Evolutionary conservation across 2,888 invertebrate species (phyloP), one percentile per base, ranked within the genome.

Genomic region (Tridacna crocea): DNA sequence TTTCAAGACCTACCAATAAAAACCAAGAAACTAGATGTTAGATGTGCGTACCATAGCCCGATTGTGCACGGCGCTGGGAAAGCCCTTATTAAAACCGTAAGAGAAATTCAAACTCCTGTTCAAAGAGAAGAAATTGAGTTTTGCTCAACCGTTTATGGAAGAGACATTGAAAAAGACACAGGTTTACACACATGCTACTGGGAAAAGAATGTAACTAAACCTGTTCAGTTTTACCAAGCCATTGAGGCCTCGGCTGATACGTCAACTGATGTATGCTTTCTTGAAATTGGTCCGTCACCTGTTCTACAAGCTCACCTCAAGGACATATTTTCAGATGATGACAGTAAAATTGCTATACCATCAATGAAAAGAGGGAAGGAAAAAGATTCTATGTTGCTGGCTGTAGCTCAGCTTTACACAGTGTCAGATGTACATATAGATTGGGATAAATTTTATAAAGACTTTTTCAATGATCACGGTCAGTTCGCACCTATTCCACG

Each of bases 241-340:
- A 77, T 89, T 22, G 27, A 72, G 48, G 77, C 80, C 36, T 72
- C 83, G 19, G 72, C 77, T 0, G 60, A 63, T 0, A 58, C 51
- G 24, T 65, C 72, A 19, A 76, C 75, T 6, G 74, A 70, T 17
- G 88, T 87, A 24, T 77, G 90, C 19, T 87, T 87, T 73, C 55
- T 91, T 24, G 91, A 91, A 79, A 89, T 91, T 22, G 90, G 91
- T 10, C 90, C 90, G 27, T 84, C 77, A 36, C 88, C 91, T 0
- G 89, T 90, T 27, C 72, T 91, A 46, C 55, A 81, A 15, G 80
- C 87, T 10, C 87, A 90, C 63, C 26, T 88, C 0, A 61, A 27
- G 11, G 84, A 89, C 27, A 86, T 88, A 10, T 66, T 66, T n/a
- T 0, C 15, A 2, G n/a, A 66, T 19, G 26, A 19, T 17, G 15